phyloP scores from a whole-genome alignment of 2,797 vertebrate species.

The Anolis apletophallus region DNA sequence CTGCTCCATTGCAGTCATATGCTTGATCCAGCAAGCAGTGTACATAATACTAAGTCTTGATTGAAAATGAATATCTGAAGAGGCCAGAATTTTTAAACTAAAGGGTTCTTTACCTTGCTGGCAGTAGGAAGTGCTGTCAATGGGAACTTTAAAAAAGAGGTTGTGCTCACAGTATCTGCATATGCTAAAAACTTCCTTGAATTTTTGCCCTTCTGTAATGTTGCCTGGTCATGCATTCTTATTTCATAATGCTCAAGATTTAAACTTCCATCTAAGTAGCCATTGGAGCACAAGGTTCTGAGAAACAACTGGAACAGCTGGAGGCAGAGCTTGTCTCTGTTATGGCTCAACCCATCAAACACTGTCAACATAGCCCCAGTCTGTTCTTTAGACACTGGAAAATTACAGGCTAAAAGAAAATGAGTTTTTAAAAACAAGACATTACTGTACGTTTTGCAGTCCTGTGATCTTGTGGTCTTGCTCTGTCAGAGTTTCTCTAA shows the following conservation, averaged over 20 bases:
- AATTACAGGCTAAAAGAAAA: no score
- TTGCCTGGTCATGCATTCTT: neutral
- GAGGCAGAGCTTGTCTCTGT: neutral
- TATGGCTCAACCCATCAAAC: neutral
- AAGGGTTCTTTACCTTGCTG: neutral
- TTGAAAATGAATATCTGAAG: neutral
- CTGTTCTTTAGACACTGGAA: neutral
- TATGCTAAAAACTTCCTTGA: neutral
- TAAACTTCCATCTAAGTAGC: neutral
- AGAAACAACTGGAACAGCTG: neutral
- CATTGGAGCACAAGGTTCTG: neutral
- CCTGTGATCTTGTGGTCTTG: neutral
- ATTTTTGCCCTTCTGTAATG: neutral
- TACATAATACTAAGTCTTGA: no score
- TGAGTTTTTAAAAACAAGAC: no score
- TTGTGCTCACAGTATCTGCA: neutral
- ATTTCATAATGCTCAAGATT: neutral
- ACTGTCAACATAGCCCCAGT: neutral
- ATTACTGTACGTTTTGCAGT: neutral
- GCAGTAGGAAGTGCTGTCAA: neutral
- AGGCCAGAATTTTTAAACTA: neutral
- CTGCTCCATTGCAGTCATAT: neutral
- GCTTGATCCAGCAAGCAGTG: neutral
- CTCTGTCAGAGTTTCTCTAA: no score
- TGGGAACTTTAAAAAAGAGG: neutral